Evolutionary conservation across 2,113 vertebrate species (phyloP).

Genomic region (Noctilio leporinus): DNA sequence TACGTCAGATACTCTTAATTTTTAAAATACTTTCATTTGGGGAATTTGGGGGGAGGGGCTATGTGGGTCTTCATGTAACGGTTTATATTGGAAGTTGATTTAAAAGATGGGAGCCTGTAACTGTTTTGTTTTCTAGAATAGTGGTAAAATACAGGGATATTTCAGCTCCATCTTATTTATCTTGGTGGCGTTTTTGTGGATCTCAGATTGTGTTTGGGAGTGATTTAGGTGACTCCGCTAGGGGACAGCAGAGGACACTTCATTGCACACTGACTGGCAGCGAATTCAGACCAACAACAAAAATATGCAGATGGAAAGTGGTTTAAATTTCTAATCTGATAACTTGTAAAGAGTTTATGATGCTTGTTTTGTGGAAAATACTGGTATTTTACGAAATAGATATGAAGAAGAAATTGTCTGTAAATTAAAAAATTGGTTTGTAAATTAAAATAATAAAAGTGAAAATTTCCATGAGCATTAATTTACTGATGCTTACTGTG

Average conservation of each 20-base stretch:
- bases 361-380: slow-evolving; percentile 26
- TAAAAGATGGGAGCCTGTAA: background rate
- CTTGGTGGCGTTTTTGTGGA: background rate
- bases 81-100: background rate
- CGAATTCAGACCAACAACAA: background rate
- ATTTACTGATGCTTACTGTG: background rate
- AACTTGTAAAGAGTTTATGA: slow-evolving; percentile 23
- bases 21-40: background rate
- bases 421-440: slow-evolving; percentile 45
- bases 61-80: background rate
- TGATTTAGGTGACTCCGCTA: slow-evolving; percentile 67
- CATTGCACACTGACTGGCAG: background rate
- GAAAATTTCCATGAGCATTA: slow-evolving; percentile 3
- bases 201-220: background rate
- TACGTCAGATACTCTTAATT: background rate
- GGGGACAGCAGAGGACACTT: slow-evolving; percentile 77
- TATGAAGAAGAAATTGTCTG: background rate
- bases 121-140: background rate
- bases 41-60: background rate
- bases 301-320: background rate
- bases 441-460: slow-evolving; percentile 40
- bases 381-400: background rate
- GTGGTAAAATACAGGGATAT: background rate
- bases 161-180: background rate
- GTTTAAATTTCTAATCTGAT: slow-evolving; percentile 26